Evolutionary conservation across 2,113 vertebrate species (phyloP).

Genomic region (Danionella cerebrum): DNA sequence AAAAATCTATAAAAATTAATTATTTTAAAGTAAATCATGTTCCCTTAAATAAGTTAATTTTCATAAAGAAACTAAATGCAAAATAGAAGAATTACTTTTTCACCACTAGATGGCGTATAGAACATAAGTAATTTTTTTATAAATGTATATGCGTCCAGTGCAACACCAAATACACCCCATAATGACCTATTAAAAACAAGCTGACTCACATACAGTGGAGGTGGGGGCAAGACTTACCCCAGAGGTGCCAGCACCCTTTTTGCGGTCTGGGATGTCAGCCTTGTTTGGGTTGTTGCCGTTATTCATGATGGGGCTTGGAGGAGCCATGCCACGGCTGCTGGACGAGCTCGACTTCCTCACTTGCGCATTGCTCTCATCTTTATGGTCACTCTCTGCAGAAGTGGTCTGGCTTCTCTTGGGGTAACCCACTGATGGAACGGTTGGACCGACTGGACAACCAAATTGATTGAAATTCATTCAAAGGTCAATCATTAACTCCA

Average conservation of each 20-base stretch:
- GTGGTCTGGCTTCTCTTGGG: constrained; percentile 83
- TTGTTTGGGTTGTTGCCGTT: constrained; percentile 91
- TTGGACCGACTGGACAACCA: constrained; percentile 69
- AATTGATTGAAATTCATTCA: neutral
- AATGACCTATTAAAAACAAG: too few relatives aligned
- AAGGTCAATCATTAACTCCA: neutral
- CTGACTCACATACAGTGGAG: too few relatives aligned
- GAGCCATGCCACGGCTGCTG: constrained; percentile 71
- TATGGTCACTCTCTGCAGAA: constrained; percentile 66
- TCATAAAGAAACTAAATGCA: too few relatives aligned
- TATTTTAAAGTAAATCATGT: too few relatives aligned
- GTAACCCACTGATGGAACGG: constrained; percentile 62
- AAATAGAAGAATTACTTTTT: too few relatives aligned
- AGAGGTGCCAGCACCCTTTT: constrained; percentile 68
- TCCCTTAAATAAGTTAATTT: too few relatives aligned
- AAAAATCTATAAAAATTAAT: too few relatives aligned
- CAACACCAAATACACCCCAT: too few relatives aligned
- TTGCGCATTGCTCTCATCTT: constrained; percentile 72
- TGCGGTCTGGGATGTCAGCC: constrained; percentile 83
- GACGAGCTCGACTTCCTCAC: constrained; percentile 73
- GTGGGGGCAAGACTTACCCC: constrained; percentile 40
- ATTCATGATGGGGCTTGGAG: constrained; percentile 87
- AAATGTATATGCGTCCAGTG: too few relatives aligned
- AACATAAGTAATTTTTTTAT: too few relatives aligned
- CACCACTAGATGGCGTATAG: too few relatives aligned